These are phyloP conservation scores for Leptopilina clavipes DNA, from an alignment of 1,140 invertebrate species.

Conservation along the genomic window DNA sequence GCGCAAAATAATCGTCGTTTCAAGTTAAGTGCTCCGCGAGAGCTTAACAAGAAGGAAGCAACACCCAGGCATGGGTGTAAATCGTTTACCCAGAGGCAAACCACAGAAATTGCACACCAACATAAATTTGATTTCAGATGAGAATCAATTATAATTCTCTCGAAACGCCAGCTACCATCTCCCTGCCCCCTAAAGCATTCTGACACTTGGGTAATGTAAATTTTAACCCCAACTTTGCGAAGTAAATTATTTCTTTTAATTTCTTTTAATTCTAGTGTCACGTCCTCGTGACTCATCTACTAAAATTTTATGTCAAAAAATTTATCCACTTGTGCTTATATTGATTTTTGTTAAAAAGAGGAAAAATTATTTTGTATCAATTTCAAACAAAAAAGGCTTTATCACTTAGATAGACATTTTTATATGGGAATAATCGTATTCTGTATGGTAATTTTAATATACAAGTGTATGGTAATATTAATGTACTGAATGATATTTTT, in stretches of 20 bases:
- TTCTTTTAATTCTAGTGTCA: neutral
- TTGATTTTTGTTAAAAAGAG: too few species aligned
- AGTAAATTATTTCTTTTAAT: neutral
- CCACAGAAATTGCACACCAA: slow-evolving; percentile 35
- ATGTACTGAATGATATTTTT: too few species aligned
- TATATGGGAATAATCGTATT: too few species aligned
- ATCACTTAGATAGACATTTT: too few species aligned
- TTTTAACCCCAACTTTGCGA: neutral
- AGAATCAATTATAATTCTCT: slow-evolving; percentile 27
- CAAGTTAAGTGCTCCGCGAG: slow-evolving; percentile 23
- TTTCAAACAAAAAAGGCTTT: too few species aligned
- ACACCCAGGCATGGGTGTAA: slow-evolving; percentile 34
- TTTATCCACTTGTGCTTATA: too few species aligned
- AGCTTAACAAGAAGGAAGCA: slow-evolving; percentile 38
- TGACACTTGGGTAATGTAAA: slow-evolving; percentile 19
- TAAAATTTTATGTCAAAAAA: too few species aligned
- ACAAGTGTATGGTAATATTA: too few species aligned
- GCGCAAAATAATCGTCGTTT: slow-evolving; percentile 41
- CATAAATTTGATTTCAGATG: slow-evolving; percentile 39
- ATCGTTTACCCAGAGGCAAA: slow-evolving; percentile 32
- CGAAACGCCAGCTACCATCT: slow-evolving; percentile 26
- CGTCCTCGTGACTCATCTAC: too few species aligned
- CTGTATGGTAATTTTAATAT: too few species aligned
- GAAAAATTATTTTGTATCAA: too few species aligned
- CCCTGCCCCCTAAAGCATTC: neutral